Conservation (phyloP, 2,797 vertebrate genomes). For the Peromyscus melanophrys region DNA sequence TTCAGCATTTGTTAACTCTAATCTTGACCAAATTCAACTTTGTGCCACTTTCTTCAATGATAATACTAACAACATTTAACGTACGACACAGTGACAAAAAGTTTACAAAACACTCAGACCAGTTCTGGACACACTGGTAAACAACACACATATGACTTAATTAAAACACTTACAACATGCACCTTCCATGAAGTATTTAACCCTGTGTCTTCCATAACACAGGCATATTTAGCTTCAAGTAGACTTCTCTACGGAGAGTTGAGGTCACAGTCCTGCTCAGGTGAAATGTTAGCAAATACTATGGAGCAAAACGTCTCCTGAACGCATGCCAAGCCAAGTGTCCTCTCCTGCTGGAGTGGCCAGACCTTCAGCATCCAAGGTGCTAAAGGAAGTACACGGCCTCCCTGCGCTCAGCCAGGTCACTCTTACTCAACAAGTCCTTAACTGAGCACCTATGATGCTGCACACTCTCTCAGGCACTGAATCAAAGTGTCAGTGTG, state of each 20-base stretch:
- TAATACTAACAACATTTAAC: not conserved
- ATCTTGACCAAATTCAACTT: not conserved
- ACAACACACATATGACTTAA: not conserved
- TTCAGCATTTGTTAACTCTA: not conserved
- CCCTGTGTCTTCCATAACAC: not conserved
- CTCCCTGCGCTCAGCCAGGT: not conserved
- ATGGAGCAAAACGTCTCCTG: not conserved
- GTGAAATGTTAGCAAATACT: not conserved
- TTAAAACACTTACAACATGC: not conserved
- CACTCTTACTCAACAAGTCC: not conserved
- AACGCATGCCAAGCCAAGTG: not conserved
- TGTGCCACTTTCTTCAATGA: not conserved
- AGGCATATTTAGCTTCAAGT: not conserved
- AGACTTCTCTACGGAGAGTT: not conserved
- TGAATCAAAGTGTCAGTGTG: not conserved
- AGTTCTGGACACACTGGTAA: slow-evolving; percentile 1
- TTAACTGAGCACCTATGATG: not conserved
- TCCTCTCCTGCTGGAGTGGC: not conserved
- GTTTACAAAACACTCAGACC: not conserved
- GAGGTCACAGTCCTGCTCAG: not conserved
- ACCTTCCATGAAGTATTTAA: not conserved
- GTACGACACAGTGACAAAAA: not conserved
- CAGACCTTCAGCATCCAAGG: not conserved
- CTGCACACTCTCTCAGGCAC: no score
- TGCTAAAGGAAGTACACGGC: not conserved